Percentiles rank a stretch among this genome's conserved stretches.
These are phyloP conservation scores for Patella pellucida DNA, from an alignment of 2,888 invertebrate species.

Conservation along the genomic window DNA sequence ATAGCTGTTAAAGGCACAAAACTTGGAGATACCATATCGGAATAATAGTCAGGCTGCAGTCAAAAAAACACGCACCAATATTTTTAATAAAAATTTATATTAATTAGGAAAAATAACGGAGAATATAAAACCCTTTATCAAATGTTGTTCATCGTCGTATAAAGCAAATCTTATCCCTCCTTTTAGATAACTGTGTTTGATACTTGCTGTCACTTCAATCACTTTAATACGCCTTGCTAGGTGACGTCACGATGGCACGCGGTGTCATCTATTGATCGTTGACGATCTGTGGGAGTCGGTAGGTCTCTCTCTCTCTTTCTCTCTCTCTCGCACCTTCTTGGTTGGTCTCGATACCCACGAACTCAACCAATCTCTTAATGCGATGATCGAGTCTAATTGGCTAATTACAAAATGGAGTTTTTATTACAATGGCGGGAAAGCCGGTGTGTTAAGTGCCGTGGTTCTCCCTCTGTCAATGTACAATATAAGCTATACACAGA, in stretches of 20 bases:
- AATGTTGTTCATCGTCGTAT: neutral
- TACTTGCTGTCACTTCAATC: neutral
- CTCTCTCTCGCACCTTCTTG: no score
- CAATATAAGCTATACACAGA: no score
- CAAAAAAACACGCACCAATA: conserved; percentile 4
- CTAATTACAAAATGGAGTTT: neutral
- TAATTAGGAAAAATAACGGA: neutral
- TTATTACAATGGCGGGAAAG: no score
- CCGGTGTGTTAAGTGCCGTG: no score
- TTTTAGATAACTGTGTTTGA: neutral
- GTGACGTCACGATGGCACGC: conserved; percentile 2
- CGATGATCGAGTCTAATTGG: neutral
- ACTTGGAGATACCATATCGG: conserved; percentile 8
- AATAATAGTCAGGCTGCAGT: neutral
- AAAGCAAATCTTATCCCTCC: neutral
- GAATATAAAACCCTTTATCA: neutral
- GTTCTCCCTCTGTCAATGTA: no score
- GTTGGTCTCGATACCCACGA: no score
- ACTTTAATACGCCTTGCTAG: neutral
- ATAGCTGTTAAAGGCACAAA: conserved; percentile 17
- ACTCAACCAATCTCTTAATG: neutral
- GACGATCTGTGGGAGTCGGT: no score
- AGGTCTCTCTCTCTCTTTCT: no score
- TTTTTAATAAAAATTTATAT: neutral
- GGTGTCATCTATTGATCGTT: neutral